These are phyloP conservation scores for Heliconius hortense DNA, from an alignment of 2,888 invertebrate species.

Conservation along the genomic window DNA sequence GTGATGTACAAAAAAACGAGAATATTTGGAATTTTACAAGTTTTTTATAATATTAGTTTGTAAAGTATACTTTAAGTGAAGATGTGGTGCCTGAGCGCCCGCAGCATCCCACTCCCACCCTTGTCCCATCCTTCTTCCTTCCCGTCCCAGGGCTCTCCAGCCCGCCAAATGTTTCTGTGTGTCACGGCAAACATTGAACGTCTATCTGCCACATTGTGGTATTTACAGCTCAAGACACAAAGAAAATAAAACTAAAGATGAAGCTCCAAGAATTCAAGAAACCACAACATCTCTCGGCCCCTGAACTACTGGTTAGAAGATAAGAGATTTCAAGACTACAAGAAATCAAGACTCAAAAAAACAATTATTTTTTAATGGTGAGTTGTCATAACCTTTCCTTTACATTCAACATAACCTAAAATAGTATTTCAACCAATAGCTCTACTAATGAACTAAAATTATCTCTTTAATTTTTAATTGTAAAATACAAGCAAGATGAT, in stretches of 20 bases:
- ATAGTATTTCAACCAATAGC: too few relatives aligned
- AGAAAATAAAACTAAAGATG: neutral
- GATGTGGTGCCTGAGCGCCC: constrained; percentile 64
- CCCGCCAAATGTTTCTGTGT: constrained; percentile 49
- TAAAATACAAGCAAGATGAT: too few relatives aligned
- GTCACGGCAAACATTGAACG: constrained; percentile 41
- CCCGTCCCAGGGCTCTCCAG: constrained; percentile 53
- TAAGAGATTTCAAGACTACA: neutral
- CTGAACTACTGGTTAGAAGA: neutral
- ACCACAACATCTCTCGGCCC: neutral
- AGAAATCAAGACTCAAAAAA: too few relatives aligned
- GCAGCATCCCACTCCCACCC: constrained; percentile 57
- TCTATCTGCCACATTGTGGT: constrained; percentile 36
- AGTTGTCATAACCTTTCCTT: too few relatives aligned
- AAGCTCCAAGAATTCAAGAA: neutral
- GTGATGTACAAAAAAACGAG: constrained; percentile 80
- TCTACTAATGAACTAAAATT: too few relatives aligned
- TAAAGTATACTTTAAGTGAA: constrained; percentile 79
- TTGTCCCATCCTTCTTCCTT: constrained; percentile 50
- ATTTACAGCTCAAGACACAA: constrained; percentile 37
- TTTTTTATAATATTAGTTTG: constrained; percentile 80
- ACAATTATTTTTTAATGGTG: neutral
- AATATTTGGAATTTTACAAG: constrained; percentile 81
- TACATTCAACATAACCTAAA: neutral
- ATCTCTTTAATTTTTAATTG: too few relatives aligned